phyloP scores from a whole-genome alignment of 2,113 vertebrate species.

The Colaptes auratus region DNA sequence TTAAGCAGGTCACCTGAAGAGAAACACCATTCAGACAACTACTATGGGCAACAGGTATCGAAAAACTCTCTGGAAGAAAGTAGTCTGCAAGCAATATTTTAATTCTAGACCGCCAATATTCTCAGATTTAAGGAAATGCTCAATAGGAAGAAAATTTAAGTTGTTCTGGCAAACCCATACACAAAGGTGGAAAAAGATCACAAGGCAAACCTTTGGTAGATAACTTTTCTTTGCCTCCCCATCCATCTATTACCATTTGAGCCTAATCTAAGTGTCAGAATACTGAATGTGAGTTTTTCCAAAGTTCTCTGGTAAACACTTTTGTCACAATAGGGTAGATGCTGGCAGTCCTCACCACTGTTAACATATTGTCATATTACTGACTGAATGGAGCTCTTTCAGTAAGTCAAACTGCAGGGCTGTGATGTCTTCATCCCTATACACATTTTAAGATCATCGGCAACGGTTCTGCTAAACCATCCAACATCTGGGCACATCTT shows the following conservation, averaged over 20 bases:
- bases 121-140: neutral
- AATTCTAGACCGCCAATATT: conserved; percentile 29
- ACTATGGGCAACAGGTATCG: neutral
- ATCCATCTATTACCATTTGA: conserved; percentile 56
- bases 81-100: conserved; percentile 75
- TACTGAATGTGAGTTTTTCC: conserved; percentile 56
- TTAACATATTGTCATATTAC: neutral
- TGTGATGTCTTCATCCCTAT: neutral
- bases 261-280: conserved; percentile 63
- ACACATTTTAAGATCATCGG: neutral
- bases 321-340: neutral
- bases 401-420: neutral
- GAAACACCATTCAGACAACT: neutral
- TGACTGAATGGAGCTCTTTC: neutral
- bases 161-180: conserved; percentile 23
- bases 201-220: conserved; percentile 13
- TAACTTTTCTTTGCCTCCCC: conserved; percentile 53
- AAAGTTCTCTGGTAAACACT: conserved; percentile 33
- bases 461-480: neutral
- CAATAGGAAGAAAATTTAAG: neutral
- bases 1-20: neutral
- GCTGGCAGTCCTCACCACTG: neutral
- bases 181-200: neutral
- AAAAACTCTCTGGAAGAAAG: conserved; percentile 22
- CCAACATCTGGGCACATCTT: neutral